These are phyloP conservation scores for Lepidochrysops patricia DNA, from an alignment of 2,888 invertebrate species.

Conservation along the genomic window DNA sequence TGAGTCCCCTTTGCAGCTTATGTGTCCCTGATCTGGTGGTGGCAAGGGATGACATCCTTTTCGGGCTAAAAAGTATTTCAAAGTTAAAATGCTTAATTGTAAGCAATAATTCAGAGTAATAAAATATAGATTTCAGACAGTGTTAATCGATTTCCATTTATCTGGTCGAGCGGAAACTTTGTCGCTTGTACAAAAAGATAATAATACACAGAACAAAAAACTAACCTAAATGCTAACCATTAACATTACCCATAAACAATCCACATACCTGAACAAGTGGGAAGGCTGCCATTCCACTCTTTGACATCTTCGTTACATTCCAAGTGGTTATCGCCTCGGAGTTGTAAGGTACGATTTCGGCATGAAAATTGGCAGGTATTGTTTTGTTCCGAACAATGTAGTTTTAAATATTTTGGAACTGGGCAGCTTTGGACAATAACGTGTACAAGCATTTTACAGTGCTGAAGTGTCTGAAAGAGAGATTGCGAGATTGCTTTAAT, in stretches of 20 bases:
- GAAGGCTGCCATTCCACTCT: conserved; percentile 52
- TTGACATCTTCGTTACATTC: conserved; percentile 43
- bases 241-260: too few species aligned
- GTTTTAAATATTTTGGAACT: conserved; percentile 45
- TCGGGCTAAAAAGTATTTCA: conserved; percentile 28
- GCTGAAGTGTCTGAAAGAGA: conserved; percentile 47
- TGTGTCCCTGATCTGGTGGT: conserved; percentile 45
- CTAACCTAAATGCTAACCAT: too few species aligned
- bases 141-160: too few species aligned
- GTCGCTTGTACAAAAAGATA: too few species aligned
- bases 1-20: conserved; percentile 49
- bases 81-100: too few species aligned
- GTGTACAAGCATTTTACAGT: conserved; percentile 60
- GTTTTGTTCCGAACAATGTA: conserved; percentile 41
- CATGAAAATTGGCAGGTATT: conserved; percentile 56
- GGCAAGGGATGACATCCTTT: conserved; percentile 45
- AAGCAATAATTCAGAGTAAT: too few species aligned
- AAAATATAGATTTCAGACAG: too few species aligned
- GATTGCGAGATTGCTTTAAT: too few species aligned
- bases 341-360: conserved; percentile 37
- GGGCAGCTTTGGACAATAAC: conserved; percentile 55
- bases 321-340: conserved; percentile 38
- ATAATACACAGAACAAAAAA: too few species aligned
- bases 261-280: conserved; percentile 45
- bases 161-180: too few species aligned